Evolutionary conservation across 2,797 vertebrate species (phyloP).

Genomic region (Lithobates sylvaticus): DNA sequence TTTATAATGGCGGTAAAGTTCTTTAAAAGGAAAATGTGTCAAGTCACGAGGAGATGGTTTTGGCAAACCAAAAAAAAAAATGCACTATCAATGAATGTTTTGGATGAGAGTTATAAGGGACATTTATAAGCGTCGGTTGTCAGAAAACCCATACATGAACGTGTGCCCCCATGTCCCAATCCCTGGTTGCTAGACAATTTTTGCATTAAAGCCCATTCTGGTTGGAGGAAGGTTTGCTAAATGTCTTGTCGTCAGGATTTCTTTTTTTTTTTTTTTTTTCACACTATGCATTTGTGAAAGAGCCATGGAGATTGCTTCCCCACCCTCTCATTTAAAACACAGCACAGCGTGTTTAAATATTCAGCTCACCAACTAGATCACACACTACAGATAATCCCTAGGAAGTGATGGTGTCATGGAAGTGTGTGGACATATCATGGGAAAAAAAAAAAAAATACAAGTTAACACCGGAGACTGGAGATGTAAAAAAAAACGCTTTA

Average conservation of each 20-base stretch:
- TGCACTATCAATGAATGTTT: slow-evolving; percentile 8
- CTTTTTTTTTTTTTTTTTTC: slow-evolving; percentile 43
- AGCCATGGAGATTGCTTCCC: slow-evolving; percentile 49
- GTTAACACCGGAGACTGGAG: neutral
- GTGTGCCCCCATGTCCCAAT: slow-evolving; percentile 25
- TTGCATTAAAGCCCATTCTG: slow-evolving; percentile 39
- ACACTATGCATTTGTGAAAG: slow-evolving; percentile 44
- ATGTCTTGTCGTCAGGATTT: slow-evolving; percentile 32
- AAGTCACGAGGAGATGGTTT: neutral
- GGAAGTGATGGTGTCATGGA: slow-evolving; percentile 29
- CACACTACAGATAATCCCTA: slow-evolving; percentile 43
- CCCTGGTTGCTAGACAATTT: slow-evolving; percentile 34
- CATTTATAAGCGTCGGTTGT: slow-evolving; percentile 7
- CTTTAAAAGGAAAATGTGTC: slow-evolving; percentile 24
- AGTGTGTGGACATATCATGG: slow-evolving; percentile 33
- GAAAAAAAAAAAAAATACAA: slow-evolving; percentile 20
- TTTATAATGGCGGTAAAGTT: slow-evolving; percentile 27
- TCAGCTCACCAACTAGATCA: slow-evolving; percentile 48
- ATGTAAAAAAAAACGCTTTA: slow-evolving; percentile 30
- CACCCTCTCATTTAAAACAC: slow-evolving; percentile 53
- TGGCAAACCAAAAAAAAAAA: neutral
- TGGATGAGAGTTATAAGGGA: slow-evolving; percentile 6
- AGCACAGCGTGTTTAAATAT: slow-evolving; percentile 55
- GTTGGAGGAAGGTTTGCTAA: slow-evolving; percentile 33
- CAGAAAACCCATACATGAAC: slow-evolving; percentile 4